Conservation (phyloP, 2,113 vertebrate genomes). For the Pygoscelis antarcticus region DNA sequence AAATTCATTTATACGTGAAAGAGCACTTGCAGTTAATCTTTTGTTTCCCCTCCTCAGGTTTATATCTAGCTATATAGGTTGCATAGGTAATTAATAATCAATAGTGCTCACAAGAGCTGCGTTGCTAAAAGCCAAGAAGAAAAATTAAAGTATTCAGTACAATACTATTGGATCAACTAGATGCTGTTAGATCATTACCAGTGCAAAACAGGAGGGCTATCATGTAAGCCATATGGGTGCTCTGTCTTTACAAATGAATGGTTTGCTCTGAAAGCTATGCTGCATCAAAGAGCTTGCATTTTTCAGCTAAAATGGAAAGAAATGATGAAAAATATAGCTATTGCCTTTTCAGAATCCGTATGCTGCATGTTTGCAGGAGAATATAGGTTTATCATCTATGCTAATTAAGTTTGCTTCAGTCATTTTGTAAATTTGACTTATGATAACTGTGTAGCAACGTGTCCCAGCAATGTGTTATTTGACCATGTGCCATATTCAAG, state of each 20-base stretch:
- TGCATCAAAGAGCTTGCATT: background rate
- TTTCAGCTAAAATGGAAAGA: background rate
- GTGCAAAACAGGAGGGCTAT: background rate
- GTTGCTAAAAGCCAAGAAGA: background rate
- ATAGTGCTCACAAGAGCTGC: background rate
- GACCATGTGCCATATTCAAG: accelerated
- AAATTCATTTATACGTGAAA: background rate
- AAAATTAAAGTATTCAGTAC: background rate
- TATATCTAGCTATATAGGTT: background rate
- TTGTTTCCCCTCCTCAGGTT: background rate
- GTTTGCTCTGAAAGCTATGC: background rate
- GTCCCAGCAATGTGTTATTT: background rate
- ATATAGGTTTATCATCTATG: no score
- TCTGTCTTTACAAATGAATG: background rate
- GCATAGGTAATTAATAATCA: background rate
- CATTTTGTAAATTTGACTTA: background rate
- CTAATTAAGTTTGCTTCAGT: background rate
- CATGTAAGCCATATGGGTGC: accelerated
- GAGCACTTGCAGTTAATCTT: background rate
- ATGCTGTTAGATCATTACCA: background rate
- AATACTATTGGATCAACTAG: background rate
- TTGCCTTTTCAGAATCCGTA: background rate
- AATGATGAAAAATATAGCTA: background rate
- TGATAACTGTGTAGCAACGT: accelerated
- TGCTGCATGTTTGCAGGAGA: background rate